A percentile compares a stretch with the other conserved stretches of the same genome.
Evolutionary conservation across 2,113 vertebrate genomes (phyloP).

Genomic region (Sialia sialis): DNA sequence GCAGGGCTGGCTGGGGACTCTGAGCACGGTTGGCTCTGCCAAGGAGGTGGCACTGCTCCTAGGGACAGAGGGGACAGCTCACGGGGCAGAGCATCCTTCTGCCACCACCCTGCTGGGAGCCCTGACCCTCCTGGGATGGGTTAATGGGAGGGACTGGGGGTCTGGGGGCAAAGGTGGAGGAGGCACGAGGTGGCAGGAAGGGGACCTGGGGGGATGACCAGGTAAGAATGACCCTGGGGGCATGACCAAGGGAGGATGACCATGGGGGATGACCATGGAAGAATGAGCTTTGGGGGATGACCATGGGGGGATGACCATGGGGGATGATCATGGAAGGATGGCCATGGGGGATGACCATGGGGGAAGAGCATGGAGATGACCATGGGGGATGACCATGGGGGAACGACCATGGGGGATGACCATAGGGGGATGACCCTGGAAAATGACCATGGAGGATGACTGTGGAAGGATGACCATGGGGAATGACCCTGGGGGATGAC

Average conservation of each 20-base stretch:
- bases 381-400: fast-evolving
- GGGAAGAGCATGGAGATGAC: no score
- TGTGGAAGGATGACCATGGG: no score
- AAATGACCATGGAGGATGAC: fast-evolving
- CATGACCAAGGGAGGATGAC: no score
- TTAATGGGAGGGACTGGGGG: fast-evolving
- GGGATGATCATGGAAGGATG: no score
- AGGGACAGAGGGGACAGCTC: background rate
- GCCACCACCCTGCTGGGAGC: background rate
- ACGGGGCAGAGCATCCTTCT: fast-evolving
- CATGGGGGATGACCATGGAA: no score
- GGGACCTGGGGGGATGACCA: no score
- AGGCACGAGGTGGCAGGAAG: background rate
- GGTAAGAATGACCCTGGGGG: no score
- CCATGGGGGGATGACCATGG: no score
- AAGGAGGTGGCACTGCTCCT: background rate
- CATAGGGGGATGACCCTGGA: fast-evolving
- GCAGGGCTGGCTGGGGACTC: background rate
- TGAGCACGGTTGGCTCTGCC: fast-evolving
- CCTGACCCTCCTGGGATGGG: background rate
- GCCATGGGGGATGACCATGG: no score
- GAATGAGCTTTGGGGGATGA: no score
- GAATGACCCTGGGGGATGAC: fast-evolving
- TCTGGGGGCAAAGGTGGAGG: background rate
- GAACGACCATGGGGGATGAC: background rate